Conservation (phyloP, 1,140 invertebrate species). For the Drosophila arizonae region DNA sequence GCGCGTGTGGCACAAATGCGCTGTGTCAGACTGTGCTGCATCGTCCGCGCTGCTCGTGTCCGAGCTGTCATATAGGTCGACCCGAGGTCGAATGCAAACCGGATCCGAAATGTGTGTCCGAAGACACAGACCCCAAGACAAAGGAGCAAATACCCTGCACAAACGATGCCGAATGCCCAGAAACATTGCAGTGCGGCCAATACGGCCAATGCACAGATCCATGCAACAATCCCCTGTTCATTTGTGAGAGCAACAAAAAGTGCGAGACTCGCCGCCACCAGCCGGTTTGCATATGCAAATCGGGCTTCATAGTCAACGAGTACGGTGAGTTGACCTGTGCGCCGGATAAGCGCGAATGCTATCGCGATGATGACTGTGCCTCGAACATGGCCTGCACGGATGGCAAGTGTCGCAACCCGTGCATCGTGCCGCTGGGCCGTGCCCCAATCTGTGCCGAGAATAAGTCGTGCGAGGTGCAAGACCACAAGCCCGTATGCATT, state of each 20-base stretch:
- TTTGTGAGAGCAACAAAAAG: conserved; percentile 91
- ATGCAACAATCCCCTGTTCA: conserved; percentile 86
- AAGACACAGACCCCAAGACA: conserved; percentile 84
- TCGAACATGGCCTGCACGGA: conserved; percentile 92
- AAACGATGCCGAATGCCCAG: conserved; percentile 89
- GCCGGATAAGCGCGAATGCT: conserved; percentile 90
- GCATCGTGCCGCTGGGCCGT: conserved; percentile 85
- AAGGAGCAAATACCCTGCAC: conserved; percentile 85
- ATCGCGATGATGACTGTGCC: conserved; percentile 91
- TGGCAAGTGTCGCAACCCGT: conserved; percentile 93
- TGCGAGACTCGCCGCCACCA: conserved; percentile 93
- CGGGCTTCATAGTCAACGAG: conserved; percentile 93
- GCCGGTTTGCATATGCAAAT: conserved; percentile 93
- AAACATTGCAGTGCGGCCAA: conserved; percentile 88
- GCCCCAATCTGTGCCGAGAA: conserved; percentile 88
- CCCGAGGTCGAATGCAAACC: conserved; percentile 89
- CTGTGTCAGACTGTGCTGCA: conserved; percentile 92
- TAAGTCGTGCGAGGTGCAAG: conserved; percentile 92
- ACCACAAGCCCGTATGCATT: conserved; percentile 92
- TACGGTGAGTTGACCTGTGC: conserved; percentile 92
- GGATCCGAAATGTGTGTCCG: conserved; percentile 88
- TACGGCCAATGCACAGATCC: conserved; percentile 91
- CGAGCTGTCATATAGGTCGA: conserved; percentile 92
- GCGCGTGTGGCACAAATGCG: conserved; percentile 94
- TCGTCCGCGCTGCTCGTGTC: conserved; percentile 92